Percentiles rank a stretch among this genome's conserved stretches.
Conservation (phyloP, 2,113 vertebrate genomes). For the zebrafish (Danio rerio) region GRCz12tu NC_133190.1:22167501-22168000, state of each 20-base stretch:
- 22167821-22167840: not conserved
- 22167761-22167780: constrained; percentile 60
- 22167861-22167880: not conserved
- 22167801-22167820: constrained; percentile 47
- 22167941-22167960: not conserved
- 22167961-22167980: not conserved
- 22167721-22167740: constrained; percentile 68
- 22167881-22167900: constrained; percentile 40
- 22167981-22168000: not conserved
- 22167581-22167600: constrained; percentile 11
- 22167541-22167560: not conserved
- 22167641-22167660: constrained; percentile 13
- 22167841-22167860: constrained; percentile 41
- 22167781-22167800: constrained; percentile 52
- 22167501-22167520: not conserved
- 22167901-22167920: not conserved
- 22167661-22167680: constrained; percentile 5
- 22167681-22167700: constrained; percentile 51
- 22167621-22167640: constrained; percentile 17
- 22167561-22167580: not conserved
- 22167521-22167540: not conserved
- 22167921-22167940: not conserved
- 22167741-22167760: constrained; percentile 75
- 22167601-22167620: not conserved
- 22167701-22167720: constrained; percentile 62